Percentiles rank a stretch among this genome's conserved stretches.
These are phyloP conservation scores for Anthophora plumipes DNA, from an alignment of 2,888 invertebrate genomes.

Conservation along the genomic window DNA sequence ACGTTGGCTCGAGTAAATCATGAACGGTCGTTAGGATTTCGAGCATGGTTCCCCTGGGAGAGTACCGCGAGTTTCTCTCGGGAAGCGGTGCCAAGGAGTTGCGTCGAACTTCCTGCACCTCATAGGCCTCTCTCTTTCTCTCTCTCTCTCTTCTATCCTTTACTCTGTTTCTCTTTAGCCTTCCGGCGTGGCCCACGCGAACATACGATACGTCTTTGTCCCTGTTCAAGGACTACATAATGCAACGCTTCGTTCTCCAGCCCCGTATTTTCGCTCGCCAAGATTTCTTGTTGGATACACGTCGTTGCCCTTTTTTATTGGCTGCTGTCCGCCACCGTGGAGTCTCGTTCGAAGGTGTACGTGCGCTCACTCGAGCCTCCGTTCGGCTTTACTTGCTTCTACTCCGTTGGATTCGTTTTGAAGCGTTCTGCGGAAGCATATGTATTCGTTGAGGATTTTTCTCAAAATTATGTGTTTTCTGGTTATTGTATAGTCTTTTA, in stretches of 20 bases:
- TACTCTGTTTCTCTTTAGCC: conserved; percentile 24
- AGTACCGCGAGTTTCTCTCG: conserved; percentile 52
- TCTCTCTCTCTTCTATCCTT: not conserved
- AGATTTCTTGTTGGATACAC: conserved; percentile 32
- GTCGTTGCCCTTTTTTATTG: conserved; percentile 44
- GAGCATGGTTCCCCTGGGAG: conserved; percentile 66
- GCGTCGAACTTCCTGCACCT: conserved; percentile 46
- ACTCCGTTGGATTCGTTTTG: too few relatives aligned
- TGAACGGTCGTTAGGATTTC: conserved; percentile 72
- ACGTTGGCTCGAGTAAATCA: conserved; percentile 60
- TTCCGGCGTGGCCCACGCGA: conserved; percentile 42
- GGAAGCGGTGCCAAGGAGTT: conserved; percentile 64
- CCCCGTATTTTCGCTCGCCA: conserved; percentile 41
- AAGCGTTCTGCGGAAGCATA: too few relatives aligned
- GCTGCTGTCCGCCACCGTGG: not conserved
- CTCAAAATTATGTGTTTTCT: too few relatives aligned
- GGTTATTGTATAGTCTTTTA: too few relatives aligned
- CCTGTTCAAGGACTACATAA: conserved; percentile 50
- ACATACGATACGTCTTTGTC: conserved; percentile 47
- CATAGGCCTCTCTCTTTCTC: conserved; percentile 47
- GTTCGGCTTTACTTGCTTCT: too few relatives aligned
- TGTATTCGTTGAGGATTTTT: too few relatives aligned
- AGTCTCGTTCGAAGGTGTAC: not conserved
- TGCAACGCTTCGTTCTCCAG: conserved; percentile 15
- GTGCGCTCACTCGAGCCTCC: conserved; percentile 6